Evolutionary conservation across 1,140 invertebrate genomes (phyloP).

Genomic region (Teleopsis dalmanni): DNA sequence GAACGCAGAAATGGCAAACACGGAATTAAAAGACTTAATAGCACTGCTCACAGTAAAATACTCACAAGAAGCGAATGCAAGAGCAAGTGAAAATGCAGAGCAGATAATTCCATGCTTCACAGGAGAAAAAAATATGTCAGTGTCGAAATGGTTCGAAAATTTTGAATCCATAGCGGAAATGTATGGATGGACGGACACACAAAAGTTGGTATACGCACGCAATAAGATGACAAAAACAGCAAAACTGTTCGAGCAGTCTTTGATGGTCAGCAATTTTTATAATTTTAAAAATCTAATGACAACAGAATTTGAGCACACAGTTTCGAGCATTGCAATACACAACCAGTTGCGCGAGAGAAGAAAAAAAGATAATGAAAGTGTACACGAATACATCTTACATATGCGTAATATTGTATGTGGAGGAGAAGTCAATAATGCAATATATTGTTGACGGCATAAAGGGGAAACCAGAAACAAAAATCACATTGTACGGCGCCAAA

Average conservation of each 20-base stretch:
- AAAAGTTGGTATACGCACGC: slow-evolving; percentile 1
- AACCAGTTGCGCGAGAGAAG: too few species aligned
- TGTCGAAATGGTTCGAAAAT: slow-evolving; percentile 1
- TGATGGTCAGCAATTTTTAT: too few species aligned
- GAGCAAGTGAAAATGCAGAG: slow-evolving; percentile 1
- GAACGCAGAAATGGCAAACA: not conserved
- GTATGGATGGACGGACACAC: not conserved
- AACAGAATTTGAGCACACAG: too few species aligned
- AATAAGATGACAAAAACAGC: slow-evolving; percentile 5
- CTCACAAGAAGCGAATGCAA: not conserved
- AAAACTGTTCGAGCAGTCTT: not conserved
- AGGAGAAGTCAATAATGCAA: too few species aligned
- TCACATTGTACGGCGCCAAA: too few species aligned
- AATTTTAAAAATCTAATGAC: too few species aligned
- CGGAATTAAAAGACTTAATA: not conserved
- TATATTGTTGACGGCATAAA: too few species aligned
- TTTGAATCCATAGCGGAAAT: not conserved
- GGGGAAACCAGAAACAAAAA: too few species aligned
- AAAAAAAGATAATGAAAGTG: too few species aligned
- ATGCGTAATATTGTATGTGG: too few species aligned
- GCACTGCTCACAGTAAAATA: not conserved
- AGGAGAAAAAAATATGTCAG: not conserved
- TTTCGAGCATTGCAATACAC: too few species aligned
- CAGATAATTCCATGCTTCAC: not conserved
- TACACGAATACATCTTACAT: too few species aligned